Conservation (phyloP, 2,113 vertebrate species). For the Corvus moneduloides region DNA sequence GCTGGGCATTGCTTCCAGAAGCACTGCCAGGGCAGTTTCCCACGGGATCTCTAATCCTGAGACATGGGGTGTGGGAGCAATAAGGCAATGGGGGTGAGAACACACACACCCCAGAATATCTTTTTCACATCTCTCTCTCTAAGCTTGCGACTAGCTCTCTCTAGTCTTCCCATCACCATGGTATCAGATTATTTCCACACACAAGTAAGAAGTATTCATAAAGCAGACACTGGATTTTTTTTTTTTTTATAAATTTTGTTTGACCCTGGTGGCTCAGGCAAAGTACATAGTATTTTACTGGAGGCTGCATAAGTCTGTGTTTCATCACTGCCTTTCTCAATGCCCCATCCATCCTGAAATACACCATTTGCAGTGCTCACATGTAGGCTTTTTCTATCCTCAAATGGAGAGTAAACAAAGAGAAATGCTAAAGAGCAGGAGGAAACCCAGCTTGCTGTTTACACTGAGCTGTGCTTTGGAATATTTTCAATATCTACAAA, state of each 20-base stretch:
- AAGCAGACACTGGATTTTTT: background rate
- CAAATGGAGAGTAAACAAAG: conserved; percentile 47
- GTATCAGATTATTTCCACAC: background rate
- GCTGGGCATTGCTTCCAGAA: background rate
- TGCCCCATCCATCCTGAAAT: background rate
- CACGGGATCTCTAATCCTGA: background rate
- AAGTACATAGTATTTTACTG: background rate
- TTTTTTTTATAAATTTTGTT: background rate
- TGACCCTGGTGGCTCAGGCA: background rate
- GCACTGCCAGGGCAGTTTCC: background rate
- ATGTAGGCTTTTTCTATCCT: conserved; percentile 1
- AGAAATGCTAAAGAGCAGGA: background rate
- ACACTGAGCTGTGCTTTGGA: conserved; percentile 27
- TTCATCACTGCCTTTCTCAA: background rate
- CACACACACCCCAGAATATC: background rate
- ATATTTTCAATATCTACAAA: conserved; percentile 34
- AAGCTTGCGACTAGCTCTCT: background rate
- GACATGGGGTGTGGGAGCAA: background rate
- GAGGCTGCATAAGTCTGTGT: background rate
- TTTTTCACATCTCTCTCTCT: background rate
- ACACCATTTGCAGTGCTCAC: conserved; percentile 22
- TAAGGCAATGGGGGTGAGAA: background rate
- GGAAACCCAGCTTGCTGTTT: background rate
- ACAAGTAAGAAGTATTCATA: background rate
- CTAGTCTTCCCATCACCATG: conserved; percentile 22